A percentile compares a stretch with the other conserved stretches of the same genome.
Evolutionary conservation across 2,113 vertebrate genomes (phyloP).

Genomic region (cattle (Bos taurus)): DNA sequence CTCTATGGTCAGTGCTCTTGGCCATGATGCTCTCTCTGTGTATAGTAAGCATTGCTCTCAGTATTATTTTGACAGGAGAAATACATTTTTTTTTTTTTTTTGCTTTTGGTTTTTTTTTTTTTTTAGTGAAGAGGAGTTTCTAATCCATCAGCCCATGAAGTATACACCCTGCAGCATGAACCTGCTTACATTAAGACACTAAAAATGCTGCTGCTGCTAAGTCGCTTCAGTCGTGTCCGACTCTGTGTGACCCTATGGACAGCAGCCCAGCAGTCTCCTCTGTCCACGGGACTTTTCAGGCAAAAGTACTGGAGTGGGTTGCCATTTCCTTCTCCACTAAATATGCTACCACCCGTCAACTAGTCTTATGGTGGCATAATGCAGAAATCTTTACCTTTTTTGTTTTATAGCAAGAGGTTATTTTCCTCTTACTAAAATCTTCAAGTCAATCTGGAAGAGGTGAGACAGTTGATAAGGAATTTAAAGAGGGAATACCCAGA

Average conservation of each 20-base stretch:
- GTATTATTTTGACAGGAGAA: background rate
- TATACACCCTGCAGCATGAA: background rate
- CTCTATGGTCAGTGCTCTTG: rapidly evolving
- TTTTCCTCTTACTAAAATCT: background rate
- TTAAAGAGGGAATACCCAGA: background rate
- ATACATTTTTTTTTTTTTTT: background rate
- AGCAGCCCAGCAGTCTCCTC: background rate
- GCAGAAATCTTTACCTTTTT: background rate
- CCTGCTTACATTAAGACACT: background rate
- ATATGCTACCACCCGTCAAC: background rate
- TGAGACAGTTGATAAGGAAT: background rate
- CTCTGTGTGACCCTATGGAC: background rate
- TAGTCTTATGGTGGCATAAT: background rate
- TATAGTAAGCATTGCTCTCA: background rate
- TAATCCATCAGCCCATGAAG: background rate
- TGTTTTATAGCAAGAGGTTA: background rate
- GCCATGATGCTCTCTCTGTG: background rate
- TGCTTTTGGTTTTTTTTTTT: no score
- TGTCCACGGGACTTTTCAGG: background rate
- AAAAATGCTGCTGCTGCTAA: background rate
- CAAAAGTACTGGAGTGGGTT: background rate
- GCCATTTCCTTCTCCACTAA: background rate
- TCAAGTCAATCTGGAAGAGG: background rate
- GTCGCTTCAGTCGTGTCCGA: background rate
- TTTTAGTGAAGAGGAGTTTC: background rate